Evolutionary conservation across 2,797 vertebrate species (phyloP), one percentile per base, ranked within the genome.

Genomic region (Neoniphon sammara): DNA sequence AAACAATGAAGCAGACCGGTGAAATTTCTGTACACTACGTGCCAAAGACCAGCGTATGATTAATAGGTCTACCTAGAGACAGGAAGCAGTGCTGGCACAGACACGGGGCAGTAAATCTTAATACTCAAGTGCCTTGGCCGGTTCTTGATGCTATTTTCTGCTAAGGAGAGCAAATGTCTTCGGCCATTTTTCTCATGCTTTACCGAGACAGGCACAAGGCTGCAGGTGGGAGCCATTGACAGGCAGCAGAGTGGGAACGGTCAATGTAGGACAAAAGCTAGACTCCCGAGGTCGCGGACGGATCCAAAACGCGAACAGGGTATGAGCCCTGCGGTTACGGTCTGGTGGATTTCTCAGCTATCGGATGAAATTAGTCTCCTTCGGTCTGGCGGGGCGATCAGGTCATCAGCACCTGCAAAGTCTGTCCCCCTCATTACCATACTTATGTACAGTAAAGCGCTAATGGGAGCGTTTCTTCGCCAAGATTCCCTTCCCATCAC

Each of bases 401-500:
- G 75, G 75, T 77, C 64, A 73, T 0, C 52, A 62, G 59, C 21
- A 0, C 39, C 27, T 2, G 44, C 50, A 47, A n/a, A 66, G 66
- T 62, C 68, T 18, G 25, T 75, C 59, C 70, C 63, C 44, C 68
- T 82, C 75, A 85, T 88, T 88, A 86, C 65, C 2, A 50, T 39
- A 55, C 66, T 85, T 84, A 69, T 84, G 88, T 88, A 34, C 31
- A 34, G 31, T 34, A 83, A 84, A 89, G 83, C 87, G 81, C 78
- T 88, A 84, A 91, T 76, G 78, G 80, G 85, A 77, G 75, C 73
- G 18, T 75, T 68, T 25, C 66, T 65, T 70, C 15, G 49, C 75
- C 66, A 78, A 75, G 80, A 83, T 57, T 58, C 65, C 42, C 60
- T 31, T 78, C 70, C 81, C 62, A 39, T 79, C 80, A 76, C 61